Base-by-base conservation (phyloP, 2,797 vertebrate genomes). In the Bovichtus variegatus region DNA sequence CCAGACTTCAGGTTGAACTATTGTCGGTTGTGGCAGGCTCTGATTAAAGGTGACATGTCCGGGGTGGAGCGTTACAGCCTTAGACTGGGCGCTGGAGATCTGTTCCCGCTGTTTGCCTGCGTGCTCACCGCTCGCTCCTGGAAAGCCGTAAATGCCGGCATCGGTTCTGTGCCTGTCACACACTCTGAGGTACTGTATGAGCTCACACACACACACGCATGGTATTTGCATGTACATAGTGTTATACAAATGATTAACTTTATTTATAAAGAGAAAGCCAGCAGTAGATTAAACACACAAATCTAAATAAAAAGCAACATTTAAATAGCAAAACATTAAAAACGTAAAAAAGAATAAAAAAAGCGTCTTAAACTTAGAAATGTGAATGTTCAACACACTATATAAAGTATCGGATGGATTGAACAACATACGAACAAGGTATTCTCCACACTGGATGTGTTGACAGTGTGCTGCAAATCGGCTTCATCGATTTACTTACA, bases 81-180 rank as follows among this genome's bases (percentile, higher is more conserved):
- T 54, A 92, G 91, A 21, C 94, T 99, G 9, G 98, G 98, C 5
- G 97, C 96, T 0, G 98, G 97, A 4, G 96, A 98, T 18, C 89
- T 99, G 57, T 99, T 96, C 86, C 96, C 97, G 0, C 93, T 99
- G 47, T 98, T 99, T 0, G 96, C 98, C 73, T 99, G 98, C 51
- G 95, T 99, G 87, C 95, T 99, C 59, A 99, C 98, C 0, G 97
- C 96, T 43, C 96, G 98, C 23, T 98, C 98, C 18, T 99, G 98
- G 98, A 91, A 93, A 15, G 95, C 97, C 0, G 95, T 99, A 90
- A 98, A 92, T 65, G 88, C 85, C 9, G 98, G 98, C 43, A 98
- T 99, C 74, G 93, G 95, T 76, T 94, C 91, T 12, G 95, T 92
- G 0, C 96, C 98, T 0, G 92, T 98, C 77, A 96, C 96, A 4